Evolutionary conservation across 2,113 vertebrate genomes (phyloP).

Genomic region (Hemiscyllium ocellatum): DNA sequence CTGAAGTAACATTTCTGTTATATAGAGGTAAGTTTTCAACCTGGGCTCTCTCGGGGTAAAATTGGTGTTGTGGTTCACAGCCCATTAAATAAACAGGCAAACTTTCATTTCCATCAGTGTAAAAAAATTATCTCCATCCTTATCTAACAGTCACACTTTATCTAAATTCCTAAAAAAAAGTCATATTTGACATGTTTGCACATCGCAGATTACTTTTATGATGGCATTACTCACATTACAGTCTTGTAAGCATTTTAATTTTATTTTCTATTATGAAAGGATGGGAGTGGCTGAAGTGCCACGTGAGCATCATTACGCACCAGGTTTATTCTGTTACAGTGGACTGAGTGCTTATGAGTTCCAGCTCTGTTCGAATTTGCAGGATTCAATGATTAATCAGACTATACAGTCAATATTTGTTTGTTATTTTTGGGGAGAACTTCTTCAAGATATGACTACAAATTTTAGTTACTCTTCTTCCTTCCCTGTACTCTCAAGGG

Average conservation of each 20-base stretch:
- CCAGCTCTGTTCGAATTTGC: not conserved
- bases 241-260: not conserved
- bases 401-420: not conserved
- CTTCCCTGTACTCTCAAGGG: not conserved
- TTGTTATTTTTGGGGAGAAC: not conserved
- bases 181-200: not conserved
- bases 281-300: not conserved
- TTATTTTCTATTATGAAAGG: not conserved
- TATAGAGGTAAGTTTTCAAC: not conserved
- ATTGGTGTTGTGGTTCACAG: not conserved
- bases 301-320: not conserved
- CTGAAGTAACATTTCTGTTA: not conserved
- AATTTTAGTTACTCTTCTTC: not conserved
- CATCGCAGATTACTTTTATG: not conserved
- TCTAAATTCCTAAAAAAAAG: not conserved
- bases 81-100: not conserved
- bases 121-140: not conserved
- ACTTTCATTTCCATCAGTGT: not conserved
- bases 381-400: not conserved
- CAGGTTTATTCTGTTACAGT: not conserved
- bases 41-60: not conserved
- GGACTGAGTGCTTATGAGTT: not conserved
- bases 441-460: not conserved
- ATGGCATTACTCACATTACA: not conserved
- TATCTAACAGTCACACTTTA: too few relatives aligned